phyloP scores from a whole-genome alignment of 2,113 vertebrate species.

The Psophia crepitans region DNA sequence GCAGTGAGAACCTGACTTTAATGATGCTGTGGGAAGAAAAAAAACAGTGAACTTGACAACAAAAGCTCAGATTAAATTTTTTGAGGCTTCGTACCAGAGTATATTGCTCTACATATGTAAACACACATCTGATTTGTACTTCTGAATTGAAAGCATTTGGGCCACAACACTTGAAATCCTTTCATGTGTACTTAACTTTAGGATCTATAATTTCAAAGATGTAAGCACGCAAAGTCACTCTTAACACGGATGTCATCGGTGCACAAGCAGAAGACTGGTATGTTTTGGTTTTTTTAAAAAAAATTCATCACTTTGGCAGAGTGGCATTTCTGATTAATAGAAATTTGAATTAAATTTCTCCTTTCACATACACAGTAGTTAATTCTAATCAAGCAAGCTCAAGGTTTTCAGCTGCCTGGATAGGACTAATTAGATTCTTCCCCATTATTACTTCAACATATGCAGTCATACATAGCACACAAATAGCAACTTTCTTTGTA shows the following conservation, averaged over 20 bases:
- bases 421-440: not conserved
- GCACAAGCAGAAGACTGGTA: not conserved
- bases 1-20: not conserved
- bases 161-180: not conserved
- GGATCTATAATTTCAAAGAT: not conserved
- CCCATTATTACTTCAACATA: not conserved
- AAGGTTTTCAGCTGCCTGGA: constrained; percentile 21
- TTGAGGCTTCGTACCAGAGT: not conserved
- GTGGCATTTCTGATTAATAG: not conserved
- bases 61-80: not conserved
- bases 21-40: not conserved
- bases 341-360: constrained; percentile 2
- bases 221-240: not conserved
- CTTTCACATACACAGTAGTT: not conserved
- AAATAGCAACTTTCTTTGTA: not conserved
- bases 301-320: not conserved
- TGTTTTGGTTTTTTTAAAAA: not conserved
- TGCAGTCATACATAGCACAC: not conserved
- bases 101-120: not conserved
- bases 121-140: not conserved
- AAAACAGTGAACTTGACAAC: not conserved
- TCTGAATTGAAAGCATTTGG: not conserved
- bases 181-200: not conserved
- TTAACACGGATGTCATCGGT: not conserved
- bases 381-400: constrained; percentile 32